These are phyloP conservation scores for Hiodon alosoides DNA, from an alignment of 2,113 vertebrate species.

Conservation along the genomic window DNA sequence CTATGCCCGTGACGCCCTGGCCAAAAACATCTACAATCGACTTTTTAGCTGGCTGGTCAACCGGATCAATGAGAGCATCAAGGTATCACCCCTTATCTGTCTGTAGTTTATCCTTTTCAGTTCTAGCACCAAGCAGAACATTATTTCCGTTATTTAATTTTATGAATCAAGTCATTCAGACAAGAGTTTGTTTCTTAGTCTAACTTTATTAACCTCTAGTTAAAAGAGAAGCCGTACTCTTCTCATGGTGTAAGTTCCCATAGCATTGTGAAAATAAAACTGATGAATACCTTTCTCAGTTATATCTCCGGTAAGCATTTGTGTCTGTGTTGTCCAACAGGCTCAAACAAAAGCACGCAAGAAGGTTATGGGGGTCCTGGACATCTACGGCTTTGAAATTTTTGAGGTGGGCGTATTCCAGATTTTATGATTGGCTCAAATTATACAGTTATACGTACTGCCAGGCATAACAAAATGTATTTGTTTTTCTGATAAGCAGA, in stretches of 20 bases:
- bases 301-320: not conserved
- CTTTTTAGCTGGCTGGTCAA: constrained; percentile 93
- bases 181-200: too few species aligned
- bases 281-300: not conserved
- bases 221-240: too few species aligned
- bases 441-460: too few species aligned
- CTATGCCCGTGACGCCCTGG: constrained; percentile 92
- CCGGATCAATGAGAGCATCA: constrained; percentile 97
- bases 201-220: too few species aligned
- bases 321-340: constrained; percentile 54
- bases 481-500: too few species aligned
- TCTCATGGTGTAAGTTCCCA: too few species aligned
- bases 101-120: not conserved
- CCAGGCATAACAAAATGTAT: too few species aligned
- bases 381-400: constrained; percentile 99
- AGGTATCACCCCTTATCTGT: constrained; percentile 60
- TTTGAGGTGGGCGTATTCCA: constrained; percentile 82
- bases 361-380: constrained; percentile 98
- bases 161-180: too few species aligned
- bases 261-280: not conserved
- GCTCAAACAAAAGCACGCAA: constrained; percentile 87
- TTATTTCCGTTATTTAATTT: too few species aligned
- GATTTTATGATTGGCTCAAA: too few species aligned
- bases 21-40: constrained; percentile 95
- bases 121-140: too few species aligned